Evolutionary conservation across 2,888 invertebrate species (phyloP).

Genomic region (Lysandra coridon): DNA sequence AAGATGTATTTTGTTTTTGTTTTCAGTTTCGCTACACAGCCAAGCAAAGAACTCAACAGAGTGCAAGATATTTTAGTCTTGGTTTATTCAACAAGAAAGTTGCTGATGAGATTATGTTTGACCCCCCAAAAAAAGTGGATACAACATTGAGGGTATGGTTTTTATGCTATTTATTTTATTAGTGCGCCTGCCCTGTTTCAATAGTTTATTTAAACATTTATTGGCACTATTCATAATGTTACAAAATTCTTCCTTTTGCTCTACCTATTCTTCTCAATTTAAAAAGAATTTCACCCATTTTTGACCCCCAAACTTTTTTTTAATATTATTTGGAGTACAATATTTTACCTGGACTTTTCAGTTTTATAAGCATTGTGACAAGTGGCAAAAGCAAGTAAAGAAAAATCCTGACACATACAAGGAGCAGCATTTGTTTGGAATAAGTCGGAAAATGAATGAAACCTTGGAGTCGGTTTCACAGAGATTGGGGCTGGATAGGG

Average conservation of each 20-base stretch:
- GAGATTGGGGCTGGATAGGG: slow-evolving; percentile 79
- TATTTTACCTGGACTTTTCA: slow-evolving; percentile 63
- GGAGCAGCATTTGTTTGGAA: slow-evolving; percentile 79
- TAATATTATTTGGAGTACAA: background rate
- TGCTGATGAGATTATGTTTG: slow-evolving; percentile 82
- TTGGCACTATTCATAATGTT: background rate
- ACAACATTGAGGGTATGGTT: slow-evolving; percentile 84
- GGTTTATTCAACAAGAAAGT: slow-evolving; percentile 87
- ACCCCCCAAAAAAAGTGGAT: slow-evolving; percentile 82
- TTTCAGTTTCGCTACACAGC: slow-evolving; percentile 88
- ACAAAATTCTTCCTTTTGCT: background rate
- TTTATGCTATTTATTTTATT: slow-evolving; percentile 44
- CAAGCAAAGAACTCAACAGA: slow-evolving; percentile 87
- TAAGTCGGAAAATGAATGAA: slow-evolving; percentile 77
- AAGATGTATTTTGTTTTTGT: background rate
- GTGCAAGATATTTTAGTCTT: slow-evolving; percentile 86
- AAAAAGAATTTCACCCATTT: background rate
- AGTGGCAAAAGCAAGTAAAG: slow-evolving; percentile 85
- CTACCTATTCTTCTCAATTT: background rate
- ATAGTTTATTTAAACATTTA: background rate
- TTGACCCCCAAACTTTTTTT: background rate
- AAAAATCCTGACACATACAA: slow-evolving; percentile 82
- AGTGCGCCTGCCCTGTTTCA: background rate
- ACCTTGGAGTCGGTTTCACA: slow-evolving; percentile 81
- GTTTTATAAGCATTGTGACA: slow-evolving; percentile 89